phyloP scores from a whole-genome alignment of 2,888 invertebrate species.

The Diachrysia chrysitis region DNA sequence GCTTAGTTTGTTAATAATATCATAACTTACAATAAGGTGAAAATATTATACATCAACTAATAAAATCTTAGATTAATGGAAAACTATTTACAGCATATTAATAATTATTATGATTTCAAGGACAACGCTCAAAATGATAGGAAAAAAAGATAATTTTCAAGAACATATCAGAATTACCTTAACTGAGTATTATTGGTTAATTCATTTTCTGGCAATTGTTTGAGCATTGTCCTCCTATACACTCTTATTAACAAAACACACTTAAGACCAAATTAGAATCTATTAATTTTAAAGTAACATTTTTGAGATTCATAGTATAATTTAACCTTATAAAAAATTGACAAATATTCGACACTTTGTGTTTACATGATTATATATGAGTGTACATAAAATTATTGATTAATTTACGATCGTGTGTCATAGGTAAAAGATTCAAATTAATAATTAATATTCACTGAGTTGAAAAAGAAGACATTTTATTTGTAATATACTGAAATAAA shows the following conservation, averaged over 20 bases:
- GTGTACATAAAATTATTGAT: not conserved
- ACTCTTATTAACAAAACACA: not conserved
- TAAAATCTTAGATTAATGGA: slow-evolving; percentile 4
- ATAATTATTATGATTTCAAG: not conserved
- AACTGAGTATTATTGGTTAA: too few relatives aligned
- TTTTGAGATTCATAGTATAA: slow-evolving; percentile 7
- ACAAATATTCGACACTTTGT: not conserved
- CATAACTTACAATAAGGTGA: slow-evolving; percentile 5
- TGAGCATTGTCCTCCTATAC: not conserved
- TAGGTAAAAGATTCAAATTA: too few relatives aligned
- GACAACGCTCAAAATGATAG: not conserved
- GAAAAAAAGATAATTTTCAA: too few relatives aligned
- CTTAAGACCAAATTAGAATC: not conserved
- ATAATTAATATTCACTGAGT: too few relatives aligned
- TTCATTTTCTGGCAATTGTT: not conserved
- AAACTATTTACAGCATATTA: slow-evolving; percentile 41
- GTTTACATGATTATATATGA: not conserved
- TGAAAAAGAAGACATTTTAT: too few relatives aligned
- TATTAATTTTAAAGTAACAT: not conserved
- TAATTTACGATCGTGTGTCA: not conserved
- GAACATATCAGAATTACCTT: not conserved
- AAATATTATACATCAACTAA: slow-evolving; percentile 9
- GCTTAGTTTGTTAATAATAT: slow-evolving; percentile 22
- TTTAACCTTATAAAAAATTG: not conserved
- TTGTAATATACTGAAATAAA: not conserved